Evolutionary conservation across 2,113 vertebrate genomes (phyloP), one percentile per base, ranked within the genome.

Genomic region (Myotis brandtii): DNA sequence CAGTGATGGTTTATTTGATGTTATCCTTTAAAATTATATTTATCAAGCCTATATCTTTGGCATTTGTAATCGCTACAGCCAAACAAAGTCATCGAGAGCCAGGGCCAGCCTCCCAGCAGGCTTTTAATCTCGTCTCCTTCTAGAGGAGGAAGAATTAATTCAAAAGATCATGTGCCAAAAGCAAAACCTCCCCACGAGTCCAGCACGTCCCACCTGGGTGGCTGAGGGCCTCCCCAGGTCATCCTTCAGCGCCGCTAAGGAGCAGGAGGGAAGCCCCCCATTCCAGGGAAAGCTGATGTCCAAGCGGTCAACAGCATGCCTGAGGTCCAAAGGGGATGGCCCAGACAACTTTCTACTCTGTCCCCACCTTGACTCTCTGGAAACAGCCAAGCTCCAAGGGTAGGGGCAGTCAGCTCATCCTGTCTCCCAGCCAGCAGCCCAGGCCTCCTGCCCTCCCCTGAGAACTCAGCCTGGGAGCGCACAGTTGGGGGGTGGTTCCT

Each of bases 241-340:
- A 23, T 25, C 17, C 32, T 56, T 11, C 27, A 14, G 7, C 17
- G 4, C 64, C 0, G 1, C n/a, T 16, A 23, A 37, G n/a, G 9
- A 1, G n/a, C 13, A 2, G n/a, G 32, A n/a, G 43, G 3, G 18
- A 32, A 64, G 32, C 40, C 23, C 52, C 56, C 20, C 2, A 0
- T 72, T 40, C 64, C 67, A 52, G 4, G 18, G 27, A 52, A 70
- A 2, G 4, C 50, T 32, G 40, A 10, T 25, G 18, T 69, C 81
- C 43, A 1, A 30, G 50, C 34, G 32, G 32, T 23, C 64, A 5
- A 9, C 23, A 4, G 18, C 50, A 0, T 0, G 0, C 32, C 43
- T 16, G 2, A 20, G 37, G 14, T 16, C 52, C 21, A 4, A 62
- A 18, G 0, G 46, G 16, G 8, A 7, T 3, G 30, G 34, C 21